A percentile compares a stretch with the other conserved stretches of the same genome.
Evolutionary conservation across 2,113 vertebrate genomes (phyloP).

Genomic region (Xyrauchen texanus): DNA sequence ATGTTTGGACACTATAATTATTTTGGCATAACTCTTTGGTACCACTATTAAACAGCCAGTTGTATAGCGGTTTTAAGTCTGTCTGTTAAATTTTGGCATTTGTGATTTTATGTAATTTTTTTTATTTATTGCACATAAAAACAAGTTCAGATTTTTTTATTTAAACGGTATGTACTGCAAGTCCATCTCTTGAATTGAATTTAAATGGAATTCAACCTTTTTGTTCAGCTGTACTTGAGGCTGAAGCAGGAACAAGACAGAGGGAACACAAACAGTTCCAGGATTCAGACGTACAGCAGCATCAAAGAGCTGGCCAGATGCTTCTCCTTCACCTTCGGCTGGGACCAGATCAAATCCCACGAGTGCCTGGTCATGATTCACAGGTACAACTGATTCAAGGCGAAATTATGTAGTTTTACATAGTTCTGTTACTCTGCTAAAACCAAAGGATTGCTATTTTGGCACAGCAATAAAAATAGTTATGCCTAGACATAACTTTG

Average conservation of each 20-base stretch:
- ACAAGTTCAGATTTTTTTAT: too few species aligned
- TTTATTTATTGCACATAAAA: too few species aligned
- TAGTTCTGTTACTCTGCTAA: too few species aligned
- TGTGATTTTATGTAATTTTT: background rate
- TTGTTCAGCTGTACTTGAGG: constrained; percentile 79
- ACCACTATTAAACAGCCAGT: too few species aligned
- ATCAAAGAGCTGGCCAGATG: constrained; percentile 89
- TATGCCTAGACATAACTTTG: background rate
- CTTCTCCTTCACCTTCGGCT: constrained; percentile 86
- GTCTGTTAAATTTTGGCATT: background rate
- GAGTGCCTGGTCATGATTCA: constrained; percentile 88
- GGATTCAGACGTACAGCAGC: constrained; percentile 81
- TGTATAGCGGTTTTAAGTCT: background rate
- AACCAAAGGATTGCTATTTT: background rate
- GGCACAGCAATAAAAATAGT: constrained; percentile 16
- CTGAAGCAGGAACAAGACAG: constrained; percentile 75
- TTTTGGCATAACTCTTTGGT: too few species aligned
- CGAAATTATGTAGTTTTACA: background rate
- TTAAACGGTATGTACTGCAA: too few species aligned
- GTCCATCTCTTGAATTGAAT: background rate
- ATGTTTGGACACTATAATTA: too few species aligned
- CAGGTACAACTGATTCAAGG: constrained; percentile 72
- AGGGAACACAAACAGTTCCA: constrained; percentile 61
- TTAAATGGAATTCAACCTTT: background rate
- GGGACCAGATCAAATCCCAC: constrained; percentile 85